phyloP scores from a whole-genome alignment of 2,113 vertebrate species.

The Percopsis transmontana region DNA sequence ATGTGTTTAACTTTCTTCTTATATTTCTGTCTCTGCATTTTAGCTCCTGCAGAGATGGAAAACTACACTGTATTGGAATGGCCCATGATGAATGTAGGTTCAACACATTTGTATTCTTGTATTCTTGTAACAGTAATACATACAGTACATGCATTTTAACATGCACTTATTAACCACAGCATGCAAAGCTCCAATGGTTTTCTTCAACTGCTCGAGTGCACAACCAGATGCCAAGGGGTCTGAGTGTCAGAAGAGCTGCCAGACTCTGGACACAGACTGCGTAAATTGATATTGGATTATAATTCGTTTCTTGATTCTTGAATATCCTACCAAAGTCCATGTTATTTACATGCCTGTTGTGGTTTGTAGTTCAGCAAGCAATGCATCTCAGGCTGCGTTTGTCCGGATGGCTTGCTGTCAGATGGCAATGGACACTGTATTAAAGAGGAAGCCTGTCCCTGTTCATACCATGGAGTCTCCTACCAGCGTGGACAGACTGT shows the following conservation, averaged over 20 bases:
- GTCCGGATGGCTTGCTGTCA: constrained; percentile 80
- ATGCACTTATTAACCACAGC: constrained; percentile 64
- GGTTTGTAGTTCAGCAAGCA: constrained; percentile 77
- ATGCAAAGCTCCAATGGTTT: constrained; percentile 86
- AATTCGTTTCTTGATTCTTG: background rate
- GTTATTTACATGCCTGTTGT: background rate
- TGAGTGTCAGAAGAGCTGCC: constrained; percentile 90
- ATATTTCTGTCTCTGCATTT: constrained; percentile 34
- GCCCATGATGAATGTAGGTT: constrained; percentile 31
- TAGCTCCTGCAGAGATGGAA: constrained; percentile 80
- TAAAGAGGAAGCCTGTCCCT: constrained; percentile 81
- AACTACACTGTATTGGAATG: constrained; percentile 33
- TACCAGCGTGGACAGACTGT: constrained; percentile 81
- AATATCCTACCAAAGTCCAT: background rate
- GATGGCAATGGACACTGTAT: constrained; percentile 84
- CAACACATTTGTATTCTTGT: background rate
- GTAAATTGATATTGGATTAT: constrained; percentile 72
- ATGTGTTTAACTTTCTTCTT: background rate
- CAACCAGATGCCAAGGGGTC: constrained; percentile 66
- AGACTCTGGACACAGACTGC: constrained; percentile 83
- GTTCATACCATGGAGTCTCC: constrained; percentile 81
- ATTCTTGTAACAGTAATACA: background rate
- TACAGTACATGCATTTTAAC: constrained; percentile 12
- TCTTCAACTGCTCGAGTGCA: constrained; percentile 80
- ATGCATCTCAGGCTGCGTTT: constrained; percentile 89